These are phyloP conservation scores for Halcyon chelicuti DNA, from an alignment of 2,797 vertebrate genomes.

Conservation along the genomic window DNA sequence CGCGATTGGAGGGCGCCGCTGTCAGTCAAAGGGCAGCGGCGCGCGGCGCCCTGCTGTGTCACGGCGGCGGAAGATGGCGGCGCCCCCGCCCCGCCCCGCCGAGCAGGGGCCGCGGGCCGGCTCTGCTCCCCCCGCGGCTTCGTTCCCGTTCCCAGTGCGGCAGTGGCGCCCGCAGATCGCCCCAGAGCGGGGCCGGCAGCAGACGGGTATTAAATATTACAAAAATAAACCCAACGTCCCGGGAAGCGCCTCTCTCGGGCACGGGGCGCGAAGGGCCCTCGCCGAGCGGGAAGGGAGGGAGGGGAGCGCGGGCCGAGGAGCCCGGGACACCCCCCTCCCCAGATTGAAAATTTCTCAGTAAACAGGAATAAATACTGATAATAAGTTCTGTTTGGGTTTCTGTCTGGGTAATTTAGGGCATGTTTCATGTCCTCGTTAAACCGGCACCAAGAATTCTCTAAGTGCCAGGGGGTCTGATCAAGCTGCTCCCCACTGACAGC, in stretches of 20 bases:
- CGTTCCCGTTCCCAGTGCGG: background rate
- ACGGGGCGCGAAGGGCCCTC: too few species aligned
- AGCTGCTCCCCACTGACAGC: accelerated
- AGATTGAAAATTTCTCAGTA: background rate
- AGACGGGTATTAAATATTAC: background rate
- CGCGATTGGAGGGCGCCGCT: background rate
- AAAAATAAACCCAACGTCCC: background rate
- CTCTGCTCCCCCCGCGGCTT: background rate
- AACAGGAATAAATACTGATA: background rate
- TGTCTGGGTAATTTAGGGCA: background rate
- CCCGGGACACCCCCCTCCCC: too few species aligned
- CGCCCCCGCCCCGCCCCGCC: background rate
- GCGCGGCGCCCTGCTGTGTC: constrained; percentile 73
- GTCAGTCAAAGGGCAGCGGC: background rate
- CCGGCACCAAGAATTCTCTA: accelerated
- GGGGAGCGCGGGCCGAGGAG: too few species aligned
- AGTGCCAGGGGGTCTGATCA: accelerated
- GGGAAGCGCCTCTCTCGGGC: too few species aligned
- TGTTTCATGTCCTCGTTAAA: accelerated
- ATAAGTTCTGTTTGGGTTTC: background rate
- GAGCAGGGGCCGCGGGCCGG: background rate
- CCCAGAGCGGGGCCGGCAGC: background rate
- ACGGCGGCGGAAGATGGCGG: constrained; percentile 56
- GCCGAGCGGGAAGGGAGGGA: too few species aligned
- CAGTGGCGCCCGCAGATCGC: background rate